Conservation (phyloP, 2,888 invertebrate species). For the Chesias legatella region DNA sequence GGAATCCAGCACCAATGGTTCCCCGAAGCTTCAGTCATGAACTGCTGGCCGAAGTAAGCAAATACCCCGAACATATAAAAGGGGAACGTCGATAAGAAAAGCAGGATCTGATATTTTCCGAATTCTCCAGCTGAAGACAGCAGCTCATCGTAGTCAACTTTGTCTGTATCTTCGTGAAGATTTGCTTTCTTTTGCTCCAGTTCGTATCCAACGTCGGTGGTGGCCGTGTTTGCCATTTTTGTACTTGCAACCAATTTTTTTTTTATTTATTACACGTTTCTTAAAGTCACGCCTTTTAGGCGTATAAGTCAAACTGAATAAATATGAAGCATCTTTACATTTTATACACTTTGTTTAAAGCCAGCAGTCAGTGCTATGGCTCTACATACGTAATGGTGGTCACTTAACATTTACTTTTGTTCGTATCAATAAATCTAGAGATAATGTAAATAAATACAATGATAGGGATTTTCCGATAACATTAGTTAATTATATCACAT, state of each 20-base stretch:
- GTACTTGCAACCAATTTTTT: not conserved
- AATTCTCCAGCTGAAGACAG: constrained; percentile 40
- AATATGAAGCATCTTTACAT: not conserved
- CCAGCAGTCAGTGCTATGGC: constrained; percentile 1
- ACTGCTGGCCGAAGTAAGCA: constrained; percentile 37
- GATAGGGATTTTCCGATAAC: not conserved
- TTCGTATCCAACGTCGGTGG: constrained; percentile 9
- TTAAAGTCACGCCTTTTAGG: too few relatives aligned
- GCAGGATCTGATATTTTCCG: constrained; percentile 36
- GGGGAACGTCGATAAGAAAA: constrained; percentile 37
- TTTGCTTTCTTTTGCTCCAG: constrained; percentile 12
- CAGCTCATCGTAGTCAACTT: constrained; percentile 37
- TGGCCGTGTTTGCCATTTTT: constrained; percentile 25
- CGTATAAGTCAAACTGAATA: constrained; percentile 8
- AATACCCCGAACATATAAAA: constrained; percentile 40
- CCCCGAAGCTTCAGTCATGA: constrained; percentile 38
- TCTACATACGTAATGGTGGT: constrained; percentile 14
- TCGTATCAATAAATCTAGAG: constrained; percentile 9
- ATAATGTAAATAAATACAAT: constrained; percentile 8
- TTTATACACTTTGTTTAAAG: constrained; percentile 7
- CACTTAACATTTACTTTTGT: constrained; percentile 16
- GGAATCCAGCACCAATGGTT: constrained; percentile 46
- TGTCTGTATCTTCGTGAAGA: constrained; percentile 17
- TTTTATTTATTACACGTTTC: constrained; percentile 1
- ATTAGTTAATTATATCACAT: constrained; percentile 1